A percentile compares a stretch with the other conserved stretches of the same genome.
These are phyloP conservation scores for Temnothorax rugatulus DNA, from an alignment of 2,888 invertebrate species.

Conservation along the genomic window DNA sequence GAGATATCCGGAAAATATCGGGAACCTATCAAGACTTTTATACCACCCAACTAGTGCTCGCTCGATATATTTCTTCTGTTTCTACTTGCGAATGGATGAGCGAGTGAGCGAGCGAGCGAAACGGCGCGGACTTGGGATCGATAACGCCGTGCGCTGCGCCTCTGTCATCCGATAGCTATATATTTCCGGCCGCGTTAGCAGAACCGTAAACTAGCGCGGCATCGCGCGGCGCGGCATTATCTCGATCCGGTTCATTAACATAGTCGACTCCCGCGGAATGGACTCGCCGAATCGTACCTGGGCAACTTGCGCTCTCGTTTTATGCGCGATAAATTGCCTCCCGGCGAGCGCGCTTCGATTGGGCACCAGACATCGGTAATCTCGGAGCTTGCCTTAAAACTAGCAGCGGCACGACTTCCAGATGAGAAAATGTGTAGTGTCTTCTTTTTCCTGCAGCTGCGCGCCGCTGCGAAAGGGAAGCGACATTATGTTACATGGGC, in stretches of 20 bases:
- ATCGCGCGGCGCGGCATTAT: constrained; percentile 73
- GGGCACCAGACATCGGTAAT: constrained; percentile 60
- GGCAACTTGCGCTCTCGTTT: constrained; percentile 70
- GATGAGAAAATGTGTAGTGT: constrained; percentile 34
- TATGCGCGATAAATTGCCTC: constrained; percentile 72
- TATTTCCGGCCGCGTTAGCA: constrained; percentile 79
- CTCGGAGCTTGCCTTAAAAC: constrained; percentile 59
- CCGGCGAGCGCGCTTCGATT: constrained; percentile 63
- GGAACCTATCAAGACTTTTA: constrained; percentile 77
- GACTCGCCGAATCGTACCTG: constrained; percentile 71
- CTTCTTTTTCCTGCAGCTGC: not conserved
- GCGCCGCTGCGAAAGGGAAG: constrained; percentile 11
- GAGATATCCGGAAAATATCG: constrained; percentile 72
- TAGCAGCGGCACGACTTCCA: constrained; percentile 51
- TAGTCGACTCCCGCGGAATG: constrained; percentile 70
- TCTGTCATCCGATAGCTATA: constrained; percentile 71
- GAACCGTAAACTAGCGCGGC: constrained; percentile 73
- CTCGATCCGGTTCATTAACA: constrained; percentile 77
- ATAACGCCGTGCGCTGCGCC: constrained; percentile 60
- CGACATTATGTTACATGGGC: not conserved
- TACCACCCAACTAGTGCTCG: constrained; percentile 65
- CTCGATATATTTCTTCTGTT: constrained; percentile 49
- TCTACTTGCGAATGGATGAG: constrained; percentile 34
- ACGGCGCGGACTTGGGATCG: constrained; percentile 51
- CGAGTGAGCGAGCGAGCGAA: constrained; percentile 40